Evolutionary conservation across 2,888 invertebrate genomes (phyloP).

Genomic region (Ceramica pisi): DNA sequence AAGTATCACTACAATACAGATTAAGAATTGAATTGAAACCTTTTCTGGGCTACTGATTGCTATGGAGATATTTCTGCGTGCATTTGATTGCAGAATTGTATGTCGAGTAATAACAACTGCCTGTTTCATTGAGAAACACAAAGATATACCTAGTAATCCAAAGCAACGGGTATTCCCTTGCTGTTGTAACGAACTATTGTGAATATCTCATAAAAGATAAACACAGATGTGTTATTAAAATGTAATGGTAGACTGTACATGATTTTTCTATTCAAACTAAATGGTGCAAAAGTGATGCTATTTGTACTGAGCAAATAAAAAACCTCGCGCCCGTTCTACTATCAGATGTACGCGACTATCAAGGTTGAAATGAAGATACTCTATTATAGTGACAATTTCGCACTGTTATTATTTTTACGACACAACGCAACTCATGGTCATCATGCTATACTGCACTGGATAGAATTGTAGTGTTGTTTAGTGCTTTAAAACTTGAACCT

Average conservation of each 20-base stretch:
- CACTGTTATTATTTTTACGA: constrained; percentile 69
- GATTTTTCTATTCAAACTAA: constrained; percentile 10
- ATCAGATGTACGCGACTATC: constrained; percentile 68
- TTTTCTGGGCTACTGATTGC: constrained; percentile 39
- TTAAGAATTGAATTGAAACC: constrained; percentile 21
- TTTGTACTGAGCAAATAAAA: constrained; percentile 41
- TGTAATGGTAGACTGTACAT: not conserved
- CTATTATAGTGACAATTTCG: constrained; percentile 69
- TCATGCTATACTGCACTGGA: constrained; percentile 64
- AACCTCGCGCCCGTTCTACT: constrained; percentile 61
- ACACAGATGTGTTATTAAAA: constrained; percentile 10
- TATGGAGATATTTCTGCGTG: constrained; percentile 26
- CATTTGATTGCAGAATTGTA: constrained; percentile 48
- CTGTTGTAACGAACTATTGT: not conserved
- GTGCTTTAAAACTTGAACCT: constrained; percentile 21
- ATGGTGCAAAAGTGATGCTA: constrained; percentile 26
- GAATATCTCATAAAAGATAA: constrained; percentile 16
- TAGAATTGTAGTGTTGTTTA: constrained; percentile 58
- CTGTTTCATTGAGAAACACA: not conserved
- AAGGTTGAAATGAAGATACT: constrained; percentile 69
- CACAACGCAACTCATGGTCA: constrained; percentile 62
- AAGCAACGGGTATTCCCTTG: not conserved
- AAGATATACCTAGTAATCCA: too few species aligned
- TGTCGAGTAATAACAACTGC: not conserved
- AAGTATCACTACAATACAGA: constrained; percentile 52